Evolutionary conservation across 2,888 invertebrate genomes (phyloP), one percentile per base, ranked within the genome.

Genomic region (Griposia aprilina): DNA sequence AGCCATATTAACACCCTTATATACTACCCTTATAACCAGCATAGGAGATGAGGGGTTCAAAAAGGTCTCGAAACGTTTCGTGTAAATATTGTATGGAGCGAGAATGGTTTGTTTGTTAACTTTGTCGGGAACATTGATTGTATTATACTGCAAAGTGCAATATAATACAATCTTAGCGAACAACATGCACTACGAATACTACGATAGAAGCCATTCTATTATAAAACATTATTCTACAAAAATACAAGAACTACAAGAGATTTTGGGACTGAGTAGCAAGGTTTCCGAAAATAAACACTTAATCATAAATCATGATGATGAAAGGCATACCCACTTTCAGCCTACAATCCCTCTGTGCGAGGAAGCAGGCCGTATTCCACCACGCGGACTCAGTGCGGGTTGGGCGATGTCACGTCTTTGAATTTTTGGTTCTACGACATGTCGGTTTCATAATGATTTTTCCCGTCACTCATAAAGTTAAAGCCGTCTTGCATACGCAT

Each of bases 61-160:
- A 57, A 69, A 36, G 69, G 55, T 55, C 36, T n/a, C 36, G 68
- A 7, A 41, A 55, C n/a, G 17, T 8, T 36, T 52, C 30, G 3
- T 59, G 11, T 68, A n/a, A 69, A 69, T 69, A 69, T 55, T 69
- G 36, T 36, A 55, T 30, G 52, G 55, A 2, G 52, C 52, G 20
- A 52, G 55, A 68, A 36, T 15, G 13, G 7, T 36, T 15, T 23
- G 30, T 26, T 50, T 3, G 50, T 50, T 3, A 50, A 50, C 50
- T 50, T 6, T 50, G 50, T 17, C 50, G 15, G 15, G 15, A 50
- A 13, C 50, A 17, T 50, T 50, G 50, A 50, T 59, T 68, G n/a
- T 41, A n/a, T 11, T 52, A 20, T 52, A 30, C 23, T 68, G 68
- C 23, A 30, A 60, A 30, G 26, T 30, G 7, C 26, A 60, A 7